Percentiles rank a stretch among this genome's conserved stretches.
Evolutionary conservation across 2,113 vertebrate species (phyloP).

Genomic region (Osmerus mordax): DNA sequence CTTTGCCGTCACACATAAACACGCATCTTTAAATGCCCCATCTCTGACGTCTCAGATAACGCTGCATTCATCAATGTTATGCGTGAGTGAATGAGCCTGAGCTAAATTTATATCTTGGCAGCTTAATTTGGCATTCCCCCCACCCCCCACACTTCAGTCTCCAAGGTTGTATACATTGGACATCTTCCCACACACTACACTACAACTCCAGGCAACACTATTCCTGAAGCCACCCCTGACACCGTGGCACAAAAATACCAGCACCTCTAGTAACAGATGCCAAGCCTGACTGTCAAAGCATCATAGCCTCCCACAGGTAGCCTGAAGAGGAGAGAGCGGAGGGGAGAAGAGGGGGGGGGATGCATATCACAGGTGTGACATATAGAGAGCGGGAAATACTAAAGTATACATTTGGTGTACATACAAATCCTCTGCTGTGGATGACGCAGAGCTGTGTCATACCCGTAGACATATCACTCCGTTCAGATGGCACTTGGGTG

Average conservation of each 20-base stretch:
- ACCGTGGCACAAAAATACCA: constrained; percentile 64
- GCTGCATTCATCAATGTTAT: constrained; percentile 67
- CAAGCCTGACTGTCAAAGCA: constrained; percentile 61
- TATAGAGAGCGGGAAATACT: constrained; percentile 26
- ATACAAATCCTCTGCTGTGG: too few relatives aligned
- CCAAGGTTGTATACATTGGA: constrained; percentile 54
- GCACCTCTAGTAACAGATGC: constrained; percentile 69
- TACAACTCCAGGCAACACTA: constrained; percentile 69
- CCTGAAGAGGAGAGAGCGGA: constrained; percentile 38
- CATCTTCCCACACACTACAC: constrained; percentile 66
- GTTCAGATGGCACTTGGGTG: not conserved
- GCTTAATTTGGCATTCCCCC: constrained; percentile 63
- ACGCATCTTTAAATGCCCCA: constrained; percentile 61
- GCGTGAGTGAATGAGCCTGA: constrained; percentile 58
- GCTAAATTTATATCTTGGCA: constrained; percentile 71
- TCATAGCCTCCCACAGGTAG: constrained; percentile 65
- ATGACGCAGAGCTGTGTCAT: not conserved
- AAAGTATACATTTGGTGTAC: not conserved
- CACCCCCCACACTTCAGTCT: constrained; percentile 36
- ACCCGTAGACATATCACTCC: not conserved
- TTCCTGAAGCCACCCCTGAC: constrained; percentile 67
- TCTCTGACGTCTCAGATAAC: constrained; percentile 69
- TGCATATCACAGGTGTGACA: constrained; percentile 24
- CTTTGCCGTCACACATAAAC: not conserved
- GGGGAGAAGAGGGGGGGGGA: constrained; percentile 26